Evolutionary conservation across 2,113 vertebrate species (phyloP).

Genomic region (Cichladusa arquata): DNA sequence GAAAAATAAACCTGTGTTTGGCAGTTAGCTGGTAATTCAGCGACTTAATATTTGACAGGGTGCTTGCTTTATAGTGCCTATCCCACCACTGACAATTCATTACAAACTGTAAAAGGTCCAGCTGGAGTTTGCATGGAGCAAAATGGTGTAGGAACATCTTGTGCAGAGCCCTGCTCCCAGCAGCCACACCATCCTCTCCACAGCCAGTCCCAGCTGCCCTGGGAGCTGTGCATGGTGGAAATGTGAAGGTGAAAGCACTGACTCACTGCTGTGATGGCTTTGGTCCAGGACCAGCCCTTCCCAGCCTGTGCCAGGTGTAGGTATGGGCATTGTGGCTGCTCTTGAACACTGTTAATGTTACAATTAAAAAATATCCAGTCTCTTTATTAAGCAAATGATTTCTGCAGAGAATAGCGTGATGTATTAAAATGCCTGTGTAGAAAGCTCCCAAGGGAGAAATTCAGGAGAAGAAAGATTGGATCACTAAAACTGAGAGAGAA

Average conservation of each 20-base stretch:
- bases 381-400: slow-evolving; percentile 49
- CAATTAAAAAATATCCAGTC: slow-evolving; percentile 17
- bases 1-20: background rate
- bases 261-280: background rate
- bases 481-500: slow-evolving; percentile 54
- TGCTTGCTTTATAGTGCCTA: background rate
- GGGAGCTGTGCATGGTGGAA: rapidly evolving
- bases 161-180: background rate
- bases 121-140: background rate
- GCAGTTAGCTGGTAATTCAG: slow-evolving; percentile 6
- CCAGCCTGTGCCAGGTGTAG: background rate
- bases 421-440: slow-evolving; percentile 35
- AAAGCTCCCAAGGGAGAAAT: slow-evolving; percentile 51
- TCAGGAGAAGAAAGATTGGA: slow-evolving; percentile 50
- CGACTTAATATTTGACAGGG: background rate
- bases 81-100: background rate
- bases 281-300: background rate
- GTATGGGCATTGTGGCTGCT: background rate
- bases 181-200: background rate
- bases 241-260: background rate
- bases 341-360: background rate
- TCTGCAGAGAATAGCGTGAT: slow-evolving; percentile 36
- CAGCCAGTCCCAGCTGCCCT: background rate
- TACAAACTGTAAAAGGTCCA: background rate
- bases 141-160: background rate